Conservation (phyloP, 2,113 vertebrate species). For the Amblyornis subalaris region DNA sequence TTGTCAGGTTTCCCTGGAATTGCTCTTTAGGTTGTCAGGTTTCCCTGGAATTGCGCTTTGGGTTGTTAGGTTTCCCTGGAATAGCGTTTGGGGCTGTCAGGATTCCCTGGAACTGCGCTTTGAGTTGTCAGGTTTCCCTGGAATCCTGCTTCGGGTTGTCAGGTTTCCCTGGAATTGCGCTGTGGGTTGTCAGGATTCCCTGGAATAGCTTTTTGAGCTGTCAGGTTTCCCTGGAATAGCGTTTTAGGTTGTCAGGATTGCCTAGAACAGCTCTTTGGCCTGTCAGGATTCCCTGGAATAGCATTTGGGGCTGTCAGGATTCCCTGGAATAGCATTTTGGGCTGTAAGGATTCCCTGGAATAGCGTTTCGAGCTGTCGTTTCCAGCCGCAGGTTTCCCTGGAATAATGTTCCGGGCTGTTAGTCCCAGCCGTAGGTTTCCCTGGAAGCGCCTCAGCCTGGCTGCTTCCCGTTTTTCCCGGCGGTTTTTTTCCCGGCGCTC, state of each 20-base stretch:
- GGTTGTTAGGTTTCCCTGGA: not conserved
- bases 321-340: too few relatives aligned
- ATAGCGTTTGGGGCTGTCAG: fast-evolving
- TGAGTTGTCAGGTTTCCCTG: not conserved
- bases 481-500: not conserved
- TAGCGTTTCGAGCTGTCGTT: too few relatives aligned
- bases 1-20: not conserved
- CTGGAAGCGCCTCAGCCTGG: not conserved
- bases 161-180: not conserved
- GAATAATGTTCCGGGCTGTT: too few relatives aligned
- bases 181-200: not conserved
- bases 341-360: too few relatives aligned
- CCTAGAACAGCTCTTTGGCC: too few relatives aligned
- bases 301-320: too few relatives aligned
- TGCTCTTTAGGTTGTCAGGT: fast-evolving
- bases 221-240: too few relatives aligned
- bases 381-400: too few relatives aligned
- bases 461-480: not conserved
- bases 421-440: not conserved
- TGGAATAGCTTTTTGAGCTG: not conserved
- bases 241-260: too few relatives aligned
- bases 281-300: too few relatives aligned
- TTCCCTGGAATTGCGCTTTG: not conserved
- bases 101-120: not conserved
- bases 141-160: too few relatives aligned